Evolutionary conservation across 2,797 vertebrate species (phyloP), one percentile per base, ranked within the genome.

Genomic region (Micropoecilia bifurca): DNA sequence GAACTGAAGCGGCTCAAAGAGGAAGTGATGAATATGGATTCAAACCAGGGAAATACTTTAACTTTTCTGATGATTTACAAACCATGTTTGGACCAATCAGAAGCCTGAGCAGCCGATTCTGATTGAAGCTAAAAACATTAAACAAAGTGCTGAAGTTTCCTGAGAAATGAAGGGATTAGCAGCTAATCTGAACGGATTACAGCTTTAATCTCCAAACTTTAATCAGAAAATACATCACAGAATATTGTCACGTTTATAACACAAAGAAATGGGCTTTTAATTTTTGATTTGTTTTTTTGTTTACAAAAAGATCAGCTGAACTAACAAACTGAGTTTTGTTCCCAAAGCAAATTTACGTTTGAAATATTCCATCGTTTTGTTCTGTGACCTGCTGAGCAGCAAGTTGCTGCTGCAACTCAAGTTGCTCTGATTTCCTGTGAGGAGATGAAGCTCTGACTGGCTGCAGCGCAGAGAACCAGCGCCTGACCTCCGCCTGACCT

Each of bases 371-470:
- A 57, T 28, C 3, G 14, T 28, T 55, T 57, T 28, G 28, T 25
- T 55, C 55, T 57, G 55, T 1, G 39, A 36, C 18, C 63, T 41
- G 6, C 61, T 66, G 13, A 7, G 18, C 0, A 7, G 13, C 4
- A n/a, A 28, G 28, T 46, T 55, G 12, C 16, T 74, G 72, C 50
- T 73, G 73, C 55, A 13, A 55, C 73, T 74, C n/a, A 74, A n/a
- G 22, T 47, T 14, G 33, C 20, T 39, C 30, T 73, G 71, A 53
- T 39, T 48, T 73, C 8, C 41, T 33, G 59, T 2, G 72, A 28
- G 47, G 45, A 25, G 33, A 53, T 39, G 47, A 20, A 14, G 20
- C 47, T 73, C 25, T 53, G 48, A n/a, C 33, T 36, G 18, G 36
- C 72, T 50, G 72, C 69, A 30, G 28, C 45, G 45, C 28, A 30